These are phyloP conservation scores for Solenodon paradoxus DNA, from an alignment of 2,113 vertebrate species.

Conservation along the genomic window DNA sequence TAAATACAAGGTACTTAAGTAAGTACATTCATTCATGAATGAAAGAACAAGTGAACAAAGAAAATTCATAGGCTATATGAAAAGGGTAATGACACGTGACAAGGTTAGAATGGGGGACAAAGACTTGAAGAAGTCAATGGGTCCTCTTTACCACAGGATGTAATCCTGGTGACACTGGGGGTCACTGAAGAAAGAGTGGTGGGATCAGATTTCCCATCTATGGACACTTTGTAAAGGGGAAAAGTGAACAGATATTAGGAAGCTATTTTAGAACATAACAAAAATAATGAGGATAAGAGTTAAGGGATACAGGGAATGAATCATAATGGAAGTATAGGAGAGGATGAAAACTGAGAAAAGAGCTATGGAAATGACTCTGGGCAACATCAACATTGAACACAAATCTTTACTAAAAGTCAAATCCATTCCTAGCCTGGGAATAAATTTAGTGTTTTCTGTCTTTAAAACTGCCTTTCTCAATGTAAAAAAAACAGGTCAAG, in stretches of 20 bases:
- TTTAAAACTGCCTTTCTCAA: background rate
- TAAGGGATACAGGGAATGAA: background rate
- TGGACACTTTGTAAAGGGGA: background rate
- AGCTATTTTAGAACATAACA: background rate
- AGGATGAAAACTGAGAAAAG: background rate
- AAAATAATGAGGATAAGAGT: background rate
- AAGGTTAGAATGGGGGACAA: background rate
- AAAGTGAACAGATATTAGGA: background rate
- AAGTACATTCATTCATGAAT: background rate
- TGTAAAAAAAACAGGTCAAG: conserved; percentile 59
- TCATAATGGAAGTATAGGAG: background rate
- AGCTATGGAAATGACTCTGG: background rate
- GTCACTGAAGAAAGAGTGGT: background rate
- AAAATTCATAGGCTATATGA: background rate
- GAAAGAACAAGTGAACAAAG: background rate
- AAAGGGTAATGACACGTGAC: background rate
- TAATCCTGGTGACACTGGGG: background rate
- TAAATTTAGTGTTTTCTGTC: background rate
- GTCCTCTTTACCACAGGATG: too few relatives aligned
- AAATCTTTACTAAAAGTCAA: background rate
- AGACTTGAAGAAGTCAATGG: background rate
- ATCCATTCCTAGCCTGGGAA: background rate
- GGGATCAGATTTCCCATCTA: background rate
- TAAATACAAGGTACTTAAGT: background rate
- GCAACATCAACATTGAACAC: background rate